Conservation (phyloP, 2,113 vertebrate species). For the Perca fluviatilis region DNA sequence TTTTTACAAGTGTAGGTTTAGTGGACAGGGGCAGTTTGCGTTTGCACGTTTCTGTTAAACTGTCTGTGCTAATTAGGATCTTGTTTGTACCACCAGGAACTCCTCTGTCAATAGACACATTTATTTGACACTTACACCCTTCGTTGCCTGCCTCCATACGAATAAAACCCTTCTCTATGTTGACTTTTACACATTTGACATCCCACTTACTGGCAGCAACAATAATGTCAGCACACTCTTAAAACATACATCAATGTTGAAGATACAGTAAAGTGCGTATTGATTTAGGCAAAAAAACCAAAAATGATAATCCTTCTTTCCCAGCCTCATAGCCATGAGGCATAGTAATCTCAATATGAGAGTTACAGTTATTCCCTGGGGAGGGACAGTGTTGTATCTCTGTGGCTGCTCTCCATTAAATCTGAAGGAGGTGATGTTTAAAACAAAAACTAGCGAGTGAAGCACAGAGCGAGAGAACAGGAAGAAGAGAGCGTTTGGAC, state of each 20-base stretch:
- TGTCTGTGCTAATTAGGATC: constrained; percentile 34
- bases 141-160: constrained; percentile 9
- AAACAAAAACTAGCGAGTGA: background rate
- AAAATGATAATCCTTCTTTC: background rate
- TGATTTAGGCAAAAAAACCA: background rate
- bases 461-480: background rate
- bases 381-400: background rate
- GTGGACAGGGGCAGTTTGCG: constrained; percentile 8
- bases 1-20: constrained; percentile 41
- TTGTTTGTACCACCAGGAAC: constrained; percentile 20
- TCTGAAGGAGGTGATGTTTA: background rate
- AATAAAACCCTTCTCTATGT: background rate
- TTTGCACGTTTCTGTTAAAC: constrained; percentile 33
- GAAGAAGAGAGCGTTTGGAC: background rate
- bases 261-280: constrained; percentile 3
- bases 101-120: constrained; percentile 17
- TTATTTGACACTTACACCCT: constrained; percentile 34
- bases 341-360: background rate
- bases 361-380: background rate
- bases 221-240: constrained; percentile 5
- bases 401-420: background rate
- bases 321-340: background rate
- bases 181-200: constrained; percentile 6
- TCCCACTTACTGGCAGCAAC: constrained; percentile 23
- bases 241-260: background rate